phyloP scores from a whole-genome alignment of 2,797 vertebrate species.

The Arctocebus calabarensis region DNA sequence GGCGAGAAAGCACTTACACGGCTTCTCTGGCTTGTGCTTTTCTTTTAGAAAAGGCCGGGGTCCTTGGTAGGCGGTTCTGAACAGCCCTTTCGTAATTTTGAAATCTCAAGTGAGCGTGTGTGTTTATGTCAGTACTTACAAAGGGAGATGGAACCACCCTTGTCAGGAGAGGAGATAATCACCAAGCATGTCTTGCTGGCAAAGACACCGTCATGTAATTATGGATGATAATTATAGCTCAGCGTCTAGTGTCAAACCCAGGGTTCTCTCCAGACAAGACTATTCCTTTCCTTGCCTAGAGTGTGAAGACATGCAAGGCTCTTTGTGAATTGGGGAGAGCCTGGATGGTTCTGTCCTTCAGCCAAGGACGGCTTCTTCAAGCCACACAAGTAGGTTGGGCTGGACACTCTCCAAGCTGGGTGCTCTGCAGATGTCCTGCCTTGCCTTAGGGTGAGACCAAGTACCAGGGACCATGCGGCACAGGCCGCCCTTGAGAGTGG shows the following conservation, averaged over 20 bases:
- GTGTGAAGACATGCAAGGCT: neutral
- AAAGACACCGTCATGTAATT: conserved; percentile 61
- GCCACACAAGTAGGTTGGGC: neutral
- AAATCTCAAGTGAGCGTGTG: conserved; percentile 4
- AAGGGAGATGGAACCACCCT: conserved; percentile 62
- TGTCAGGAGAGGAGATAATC: conserved; percentile 67
- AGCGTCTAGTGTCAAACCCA: conserved; percentile 51
- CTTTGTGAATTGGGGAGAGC: neutral
- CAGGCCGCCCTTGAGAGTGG: neutral
- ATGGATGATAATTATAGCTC: conserved; percentile 75
- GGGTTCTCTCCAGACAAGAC: conserved; percentile 48
- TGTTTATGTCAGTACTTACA: conserved; percentile 57
- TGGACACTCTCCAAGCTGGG: neutral
- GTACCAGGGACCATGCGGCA: neutral
- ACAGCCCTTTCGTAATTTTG: conserved; percentile 29
- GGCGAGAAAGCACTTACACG: neutral
- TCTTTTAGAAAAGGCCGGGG: conserved; percentile 39
- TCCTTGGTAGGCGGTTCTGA: conserved; percentile 53
- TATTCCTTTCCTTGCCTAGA: neutral
- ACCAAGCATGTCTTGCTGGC: conserved; percentile 53
- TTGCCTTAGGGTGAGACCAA: neutral
- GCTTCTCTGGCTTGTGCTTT: neutral
- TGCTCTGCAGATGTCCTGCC: neutral
- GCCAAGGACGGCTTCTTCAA: neutral
- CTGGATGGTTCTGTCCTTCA: neutral